A percentile compares a stretch with the other conserved stretches of the same genome.
These are phyloP conservation scores for Pristionchus mayeri DNA, from an alignment of 2,888 invertebrate genomes.

Conservation along the genomic window DNA sequence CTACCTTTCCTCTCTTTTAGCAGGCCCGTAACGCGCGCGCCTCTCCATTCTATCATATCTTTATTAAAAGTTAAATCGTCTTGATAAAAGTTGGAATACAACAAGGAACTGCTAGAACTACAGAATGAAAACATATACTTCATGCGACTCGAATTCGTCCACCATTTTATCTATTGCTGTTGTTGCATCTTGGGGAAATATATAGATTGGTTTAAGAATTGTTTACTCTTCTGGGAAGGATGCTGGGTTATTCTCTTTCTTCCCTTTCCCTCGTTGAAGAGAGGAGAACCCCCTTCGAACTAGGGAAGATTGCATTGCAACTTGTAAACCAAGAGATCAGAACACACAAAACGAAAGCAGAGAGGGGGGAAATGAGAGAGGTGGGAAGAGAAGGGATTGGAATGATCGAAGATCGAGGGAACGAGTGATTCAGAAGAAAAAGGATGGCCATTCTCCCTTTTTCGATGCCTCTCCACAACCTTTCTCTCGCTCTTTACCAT, in stretches of 20 bases:
- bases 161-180: too few relatives aligned
- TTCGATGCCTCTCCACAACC: background rate
- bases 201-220: too few relatives aligned
- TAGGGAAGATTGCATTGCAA: background rate
- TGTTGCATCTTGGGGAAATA: too few relatives aligned
- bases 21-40: too few relatives aligned
- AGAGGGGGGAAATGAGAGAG: background rate
- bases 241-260: background rate
- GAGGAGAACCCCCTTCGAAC: background rate
- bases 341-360: background rate
- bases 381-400: background rate
- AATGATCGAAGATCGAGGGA: conserved; percentile 7
- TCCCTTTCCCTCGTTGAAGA: background rate
- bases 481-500: background rate
- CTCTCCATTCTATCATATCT: too few relatives aligned
- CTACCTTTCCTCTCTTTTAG: too few relatives aligned
- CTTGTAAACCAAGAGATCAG: conserved; percentile 1
- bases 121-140: too few relatives aligned
- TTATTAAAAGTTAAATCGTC: too few relatives aligned
- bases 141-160: too few relatives aligned
- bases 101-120: too few relatives aligned
- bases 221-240: too few relatives aligned
- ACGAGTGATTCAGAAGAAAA: background rate
- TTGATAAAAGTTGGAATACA: too few relatives aligned
- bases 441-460: background rate